Conservation (phyloP, 2,113 vertebrate genomes). For the Cepphus grylle region DNA sequence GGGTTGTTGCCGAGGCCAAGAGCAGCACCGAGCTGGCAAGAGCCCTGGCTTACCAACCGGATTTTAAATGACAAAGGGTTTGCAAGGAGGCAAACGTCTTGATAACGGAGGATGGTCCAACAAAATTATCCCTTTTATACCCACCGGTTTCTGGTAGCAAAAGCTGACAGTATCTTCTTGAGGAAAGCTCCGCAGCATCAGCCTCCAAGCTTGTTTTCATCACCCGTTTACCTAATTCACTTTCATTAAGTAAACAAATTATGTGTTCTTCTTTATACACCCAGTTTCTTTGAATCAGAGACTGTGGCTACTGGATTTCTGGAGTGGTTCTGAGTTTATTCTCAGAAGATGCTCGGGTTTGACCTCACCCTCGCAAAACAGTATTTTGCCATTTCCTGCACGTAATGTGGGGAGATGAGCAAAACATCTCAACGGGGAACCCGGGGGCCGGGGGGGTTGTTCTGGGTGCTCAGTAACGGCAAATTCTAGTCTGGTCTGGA, state of each 20-base stretch:
- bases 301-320: not conserved
- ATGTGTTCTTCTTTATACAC: not conserved
- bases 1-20: too few relatives aligned
- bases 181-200: not conserved
- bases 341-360: not conserved
- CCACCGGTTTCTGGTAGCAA: not conserved
- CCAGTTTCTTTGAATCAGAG: not conserved
- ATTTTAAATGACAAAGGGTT: not conserved
- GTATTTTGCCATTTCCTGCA: not conserved
- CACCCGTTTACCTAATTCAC: not conserved
- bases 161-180: not conserved
- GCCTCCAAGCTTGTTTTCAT: not conserved
- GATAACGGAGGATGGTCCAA: not conserved
- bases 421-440: not conserved
- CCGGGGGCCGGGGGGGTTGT: not conserved
- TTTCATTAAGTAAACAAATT: not conserved
- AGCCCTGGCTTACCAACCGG: not conserved
- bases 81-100: not conserved
- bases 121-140: not conserved
- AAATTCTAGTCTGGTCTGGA: not conserved
- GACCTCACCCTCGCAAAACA: not conserved
- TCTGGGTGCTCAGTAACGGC: not conserved
- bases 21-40: not conserved
- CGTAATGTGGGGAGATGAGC: not conserved
- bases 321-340: not conserved